Conservation (phyloP, 2,888 invertebrate genomes). For the Calliphora vomitoria region DNA sequence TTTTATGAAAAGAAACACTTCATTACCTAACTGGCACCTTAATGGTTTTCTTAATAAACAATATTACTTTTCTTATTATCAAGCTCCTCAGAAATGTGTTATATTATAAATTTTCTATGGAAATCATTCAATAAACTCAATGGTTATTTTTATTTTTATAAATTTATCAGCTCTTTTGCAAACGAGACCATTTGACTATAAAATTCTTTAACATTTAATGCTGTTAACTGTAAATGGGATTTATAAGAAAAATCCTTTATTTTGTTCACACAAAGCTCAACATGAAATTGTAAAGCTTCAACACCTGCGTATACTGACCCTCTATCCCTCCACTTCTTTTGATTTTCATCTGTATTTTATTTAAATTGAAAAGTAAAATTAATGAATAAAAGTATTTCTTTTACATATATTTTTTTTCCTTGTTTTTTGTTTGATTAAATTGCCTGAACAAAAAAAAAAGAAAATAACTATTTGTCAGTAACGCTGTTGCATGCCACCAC, state of each 20-base stretch:
- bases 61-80: too few species aligned
- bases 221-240: constrained; percentile 11
- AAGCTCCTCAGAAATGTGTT: too few species aligned
- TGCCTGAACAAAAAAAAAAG: constrained; percentile 40
- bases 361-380: constrained; percentile 60
- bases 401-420: background rate
- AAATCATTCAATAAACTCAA: too few species aligned
- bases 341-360: constrained; percentile 28
- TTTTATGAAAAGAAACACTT: too few species aligned
- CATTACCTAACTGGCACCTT: too few species aligned
- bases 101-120: too few species aligned
- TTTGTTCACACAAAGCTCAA: background rate
- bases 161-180: background rate
- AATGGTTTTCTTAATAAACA: too few species aligned
- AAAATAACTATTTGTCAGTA: constrained; percentile 13
- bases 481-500: constrained; percentile 13
- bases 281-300: constrained; percentile 29
- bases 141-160: background rate
- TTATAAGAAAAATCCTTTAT: constrained; percentile 28
- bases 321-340: background rate
- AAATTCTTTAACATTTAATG: constrained; percentile 21
- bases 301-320: constrained; percentile 53
- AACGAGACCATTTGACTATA: background rate
- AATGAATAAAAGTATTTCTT: constrained; percentile 58
- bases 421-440: constrained; percentile 37